Conservation (phyloP, 2,888 invertebrate species). For the Lasioglossum marginatum region DNA sequence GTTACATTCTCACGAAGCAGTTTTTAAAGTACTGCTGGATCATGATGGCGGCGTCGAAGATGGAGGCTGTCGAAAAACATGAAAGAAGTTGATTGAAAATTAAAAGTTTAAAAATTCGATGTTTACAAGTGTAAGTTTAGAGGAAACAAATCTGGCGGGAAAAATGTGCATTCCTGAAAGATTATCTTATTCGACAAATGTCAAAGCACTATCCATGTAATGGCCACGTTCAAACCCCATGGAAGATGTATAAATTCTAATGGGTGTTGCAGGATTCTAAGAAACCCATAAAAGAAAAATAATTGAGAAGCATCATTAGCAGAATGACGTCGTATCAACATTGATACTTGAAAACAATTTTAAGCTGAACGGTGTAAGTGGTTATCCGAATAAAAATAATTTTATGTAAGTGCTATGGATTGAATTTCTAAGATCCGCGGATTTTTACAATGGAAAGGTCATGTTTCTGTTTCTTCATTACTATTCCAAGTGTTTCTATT, state of each 20-base stretch:
- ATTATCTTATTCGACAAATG: neutral
- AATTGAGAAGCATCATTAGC: neutral
- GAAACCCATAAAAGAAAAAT: neutral
- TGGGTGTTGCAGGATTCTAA: neutral
- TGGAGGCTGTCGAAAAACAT: too few species aligned
- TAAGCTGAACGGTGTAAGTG: neutral
- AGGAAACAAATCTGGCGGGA: neutral
- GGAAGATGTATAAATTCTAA: neutral
- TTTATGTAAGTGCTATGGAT: neutral
- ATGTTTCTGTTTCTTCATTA: neutral
- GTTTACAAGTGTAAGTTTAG: neutral
- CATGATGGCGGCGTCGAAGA: neutral
- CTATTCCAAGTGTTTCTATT: neutral
- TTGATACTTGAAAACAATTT: neutral
- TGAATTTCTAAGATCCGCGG: neutral
- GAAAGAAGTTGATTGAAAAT: too few species aligned
- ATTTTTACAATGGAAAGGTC: constrained; percentile 5
- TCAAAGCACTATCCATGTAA: neutral
- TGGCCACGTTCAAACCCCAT: neutral
- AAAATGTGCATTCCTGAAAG: neutral
- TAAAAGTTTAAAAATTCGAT: too few species aligned
- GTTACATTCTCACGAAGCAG: neutral
- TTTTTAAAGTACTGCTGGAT: neutral
- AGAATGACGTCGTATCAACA: neutral
- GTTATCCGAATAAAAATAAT: neutral